Conservation (phyloP, 2,888 invertebrate species). For the Meganola albula region DNA sequence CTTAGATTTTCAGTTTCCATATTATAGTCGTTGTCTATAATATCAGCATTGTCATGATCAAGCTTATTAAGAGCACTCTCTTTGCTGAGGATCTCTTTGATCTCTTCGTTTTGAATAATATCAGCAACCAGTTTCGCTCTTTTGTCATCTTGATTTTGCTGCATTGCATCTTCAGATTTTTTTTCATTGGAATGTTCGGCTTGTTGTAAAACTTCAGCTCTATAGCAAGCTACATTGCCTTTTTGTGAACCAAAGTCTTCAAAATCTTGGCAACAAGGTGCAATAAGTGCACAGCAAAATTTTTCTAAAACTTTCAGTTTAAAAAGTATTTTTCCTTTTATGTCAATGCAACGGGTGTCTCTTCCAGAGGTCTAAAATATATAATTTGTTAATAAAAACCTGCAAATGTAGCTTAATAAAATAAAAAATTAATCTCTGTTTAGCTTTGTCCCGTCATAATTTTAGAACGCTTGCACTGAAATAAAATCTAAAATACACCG, state of each 20-base stretch:
- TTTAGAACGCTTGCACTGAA: background rate
- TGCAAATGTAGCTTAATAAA: background rate
- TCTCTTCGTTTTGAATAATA: conserved; percentile 63
- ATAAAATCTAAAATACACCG: background rate
- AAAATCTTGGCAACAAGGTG: conserved; percentile 55
- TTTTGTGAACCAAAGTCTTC: conserved; percentile 10
- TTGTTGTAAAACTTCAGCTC: conserved; percentile 40
- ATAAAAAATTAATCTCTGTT: too few relatives aligned
- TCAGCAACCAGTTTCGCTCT: conserved; percentile 65
- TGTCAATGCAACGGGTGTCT: conserved; percentile 55
- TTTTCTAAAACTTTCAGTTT: conserved; percentile 67
- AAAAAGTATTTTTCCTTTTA: conserved; percentile 63
- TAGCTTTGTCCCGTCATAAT: too few relatives aligned
- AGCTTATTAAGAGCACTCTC: conserved; percentile 32
- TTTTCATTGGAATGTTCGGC: conserved; percentile 46
- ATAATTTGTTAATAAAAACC: background rate
- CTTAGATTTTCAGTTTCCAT: conserved; percentile 55
- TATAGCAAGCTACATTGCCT: conserved; percentile 39
- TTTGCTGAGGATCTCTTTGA: conserved; percentile 59
- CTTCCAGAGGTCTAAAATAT: conserved; percentile 52
- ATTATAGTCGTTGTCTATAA: conserved; percentile 35
- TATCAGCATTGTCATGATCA: conserved; percentile 34
- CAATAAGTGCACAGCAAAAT: conserved; percentile 59
- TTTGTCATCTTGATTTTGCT: conserved; percentile 43
- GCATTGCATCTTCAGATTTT: conserved; percentile 38